Evolutionary conservation across 2,113 vertebrate species (phyloP), one percentile per base, ranked within the genome.

Genomic region (Thalassarche chlororhynchos): DNA sequence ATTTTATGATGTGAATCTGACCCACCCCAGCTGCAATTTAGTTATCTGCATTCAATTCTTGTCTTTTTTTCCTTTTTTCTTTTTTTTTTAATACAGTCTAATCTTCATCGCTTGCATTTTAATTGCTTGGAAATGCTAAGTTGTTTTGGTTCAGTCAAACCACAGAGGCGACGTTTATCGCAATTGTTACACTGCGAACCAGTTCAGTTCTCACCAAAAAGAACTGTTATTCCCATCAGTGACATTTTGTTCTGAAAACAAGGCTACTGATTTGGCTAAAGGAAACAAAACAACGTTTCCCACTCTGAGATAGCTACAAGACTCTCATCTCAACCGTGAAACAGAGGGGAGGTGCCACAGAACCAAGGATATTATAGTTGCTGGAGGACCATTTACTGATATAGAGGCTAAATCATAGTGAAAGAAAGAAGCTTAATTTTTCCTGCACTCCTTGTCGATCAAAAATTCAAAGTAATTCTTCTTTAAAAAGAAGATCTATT

Each of bases 241-340:
- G 94, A 98, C 97, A 97, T 94, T 89, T 55, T 97, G 98, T 98
- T 98, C 98, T 97, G 95, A 97, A 98, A 98, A 98, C 98, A 98
- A 98, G 98, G 97, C 98, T 98, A 97, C 97, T 97, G 98, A 97
- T 97, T 94, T 98, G 97, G 98, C 97, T 88, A 83, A 95, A 64
- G 78, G 68, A 97, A 98, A 96, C 81, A 96, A 96, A 96, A 93
- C 94, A 96, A 75, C 54, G 31, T 95, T 94, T 91, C 88, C 82
- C 55, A 83, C 66, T 91, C 77, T 21, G 31, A 96, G 92, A 96
- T 90, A 97, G 79, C 88, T 85, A 51, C 68, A 69, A 95, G 78
- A 70, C 71, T 95, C 85, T 61, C 81, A 93, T 94, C 72, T 92
- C 62, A 86, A 31, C 84, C 2, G 11, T 51, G 83, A 70, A 93